Base-by-base conservation (phyloP, 2,888 invertebrate species). In the Lasioglossum marginatum region DNA sequence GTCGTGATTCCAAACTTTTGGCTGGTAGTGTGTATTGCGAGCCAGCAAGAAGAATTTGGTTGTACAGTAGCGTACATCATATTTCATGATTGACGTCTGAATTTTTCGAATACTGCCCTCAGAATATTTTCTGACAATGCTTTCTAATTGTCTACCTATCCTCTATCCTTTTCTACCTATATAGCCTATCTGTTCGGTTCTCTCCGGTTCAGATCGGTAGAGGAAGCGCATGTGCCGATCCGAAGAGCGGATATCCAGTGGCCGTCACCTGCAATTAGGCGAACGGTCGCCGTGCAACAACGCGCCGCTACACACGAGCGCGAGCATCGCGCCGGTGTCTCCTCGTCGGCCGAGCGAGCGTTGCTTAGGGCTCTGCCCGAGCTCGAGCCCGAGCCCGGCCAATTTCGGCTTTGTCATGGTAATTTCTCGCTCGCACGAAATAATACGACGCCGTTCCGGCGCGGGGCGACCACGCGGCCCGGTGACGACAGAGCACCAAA, bases 401-500 rank as follows among this genome's bases (percentile, higher is more conserved):
- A 90, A 92, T 92, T 92, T 92, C 79, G 90, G 85, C 90, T 92
- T 92, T 92, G 92, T 92, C 89, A 92, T 90, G 92, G 89, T 92
- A 92, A 92, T 92, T 90, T 90, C 83, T 70, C 87, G 83, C 83
- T 83, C 81, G 85, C 86, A 77, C 88, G 84, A 91, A 87, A 89
- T 91, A 90, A 90, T 83, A 89, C 79, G 78, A 80, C 79, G 80
- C 40, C 74, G 37, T 10, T 23, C 75, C 76, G 77, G 77, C 60
- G 37, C 71, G 57, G 60, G 70, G 43, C 31, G 71, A 75, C 78
- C n/a, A 68, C 60, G 60, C 60, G 27, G 31, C 60, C 60, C 60
- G 27, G 27, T 16, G 60, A 60, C 60, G 60, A 60, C 60, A 60
- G 52, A 27, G 52, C 60, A 60, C 27, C 34, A 34, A 66, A 31